Percentiles rank a stretch among this genome's conserved stretches.
Conservation (phyloP, 1,140 invertebrate species). For the Chironomus striatipennis region DNA sequence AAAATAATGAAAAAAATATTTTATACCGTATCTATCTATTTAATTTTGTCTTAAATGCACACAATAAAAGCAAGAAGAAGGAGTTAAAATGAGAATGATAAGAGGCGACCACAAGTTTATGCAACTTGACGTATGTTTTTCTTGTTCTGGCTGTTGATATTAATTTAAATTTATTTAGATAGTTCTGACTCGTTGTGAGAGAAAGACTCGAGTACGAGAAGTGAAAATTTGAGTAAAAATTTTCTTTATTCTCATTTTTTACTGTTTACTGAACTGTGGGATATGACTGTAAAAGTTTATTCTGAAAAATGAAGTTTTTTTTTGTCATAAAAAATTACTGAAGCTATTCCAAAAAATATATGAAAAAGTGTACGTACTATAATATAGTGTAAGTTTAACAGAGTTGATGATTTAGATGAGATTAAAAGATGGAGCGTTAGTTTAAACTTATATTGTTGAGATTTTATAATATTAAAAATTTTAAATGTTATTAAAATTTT, state of each 20-base stretch:
- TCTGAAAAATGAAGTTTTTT: neutral
- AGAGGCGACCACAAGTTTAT: neutral
- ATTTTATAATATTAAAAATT: no score
- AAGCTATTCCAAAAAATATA: neutral
- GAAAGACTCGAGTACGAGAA: neutral
- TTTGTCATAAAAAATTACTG: neutral
- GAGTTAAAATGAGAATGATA: neutral
- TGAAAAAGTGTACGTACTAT: no score
- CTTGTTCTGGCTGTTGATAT: slow-evolving; percentile 14
- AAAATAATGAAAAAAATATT: neutral
- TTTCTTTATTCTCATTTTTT: neutral
- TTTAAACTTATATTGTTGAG: no score
- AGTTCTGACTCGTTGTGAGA: neutral
- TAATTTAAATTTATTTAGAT: slow-evolving; percentile 15
- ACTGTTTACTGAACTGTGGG: neutral
- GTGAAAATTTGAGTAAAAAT: slow-evolving; percentile 6
- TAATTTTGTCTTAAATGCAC: neutral
- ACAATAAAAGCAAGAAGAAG: neutral
- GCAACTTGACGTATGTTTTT: slow-evolving; percentile 5
- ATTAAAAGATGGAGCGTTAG: no score
- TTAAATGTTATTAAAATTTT: no score
- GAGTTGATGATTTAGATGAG: no score
- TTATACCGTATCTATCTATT: neutral
- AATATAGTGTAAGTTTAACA: no score
- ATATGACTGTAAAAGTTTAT: neutral